A percentile compares a stretch with the other conserved stretches of the same genome.
phyloP scores from a whole-genome alignment of 2,113 vertebrate genomes.

The Prolemur simus region DNA sequence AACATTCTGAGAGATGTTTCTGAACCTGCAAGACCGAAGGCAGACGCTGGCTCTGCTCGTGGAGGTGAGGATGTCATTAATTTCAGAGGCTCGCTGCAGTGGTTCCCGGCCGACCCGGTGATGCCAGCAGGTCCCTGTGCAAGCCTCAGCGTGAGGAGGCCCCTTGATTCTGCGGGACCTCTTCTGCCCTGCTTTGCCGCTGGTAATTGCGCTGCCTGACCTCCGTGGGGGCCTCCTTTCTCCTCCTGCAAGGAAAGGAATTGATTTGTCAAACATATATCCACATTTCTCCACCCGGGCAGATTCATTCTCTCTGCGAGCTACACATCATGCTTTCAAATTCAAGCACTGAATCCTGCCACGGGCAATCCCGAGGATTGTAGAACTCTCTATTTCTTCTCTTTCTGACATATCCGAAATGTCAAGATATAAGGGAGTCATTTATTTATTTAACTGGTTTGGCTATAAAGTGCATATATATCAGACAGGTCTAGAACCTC shows the following conservation, averaged over 20 bases:
- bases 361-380: neutral
- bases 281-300: neutral
- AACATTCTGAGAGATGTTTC: neutral
- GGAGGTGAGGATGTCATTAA: constrained; percentile 13
- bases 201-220: constrained; percentile 61
- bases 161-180: neutral
- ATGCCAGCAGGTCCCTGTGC: neutral
- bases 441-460: constrained; percentile 61
- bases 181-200: constrained; percentile 1
- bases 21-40: neutral
- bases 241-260: constrained; percentile 38
- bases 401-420: constrained; percentile 68
- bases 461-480: neutral
- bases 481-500: constrained; percentile 21
- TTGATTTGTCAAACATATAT: constrained; percentile 71
- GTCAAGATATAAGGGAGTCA: constrained; percentile 58
- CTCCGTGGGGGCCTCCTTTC: constrained; percentile 12
- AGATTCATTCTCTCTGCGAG: constrained; percentile 54
- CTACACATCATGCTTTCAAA: constrained; percentile 57
- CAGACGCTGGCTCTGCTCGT: neutral
- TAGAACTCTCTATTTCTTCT: constrained; percentile 62
- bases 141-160: accelerated
- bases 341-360: constrained; percentile 57
- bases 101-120: neutral
- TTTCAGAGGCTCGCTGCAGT: neutral